These are phyloP conservation scores for Pristionchus maxplancki DNA, from an alignment of 2,888 invertebrate species.

Conservation along the genomic window DNA sequence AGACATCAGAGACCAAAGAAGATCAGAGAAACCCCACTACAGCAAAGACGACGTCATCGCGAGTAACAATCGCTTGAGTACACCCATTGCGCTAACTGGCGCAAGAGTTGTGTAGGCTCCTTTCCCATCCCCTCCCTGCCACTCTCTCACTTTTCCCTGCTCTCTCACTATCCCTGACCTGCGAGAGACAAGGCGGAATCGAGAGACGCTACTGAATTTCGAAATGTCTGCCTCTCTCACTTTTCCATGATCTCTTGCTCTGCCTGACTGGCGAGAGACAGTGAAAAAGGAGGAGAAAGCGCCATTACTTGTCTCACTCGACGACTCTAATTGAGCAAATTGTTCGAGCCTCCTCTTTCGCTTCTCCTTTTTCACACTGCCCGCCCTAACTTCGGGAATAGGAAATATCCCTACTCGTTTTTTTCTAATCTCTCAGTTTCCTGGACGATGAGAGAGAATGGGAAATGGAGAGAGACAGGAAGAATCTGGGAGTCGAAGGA, in stretches of 20 bases:
- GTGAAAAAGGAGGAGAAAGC: neutral
- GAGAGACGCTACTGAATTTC: too few species aligned
- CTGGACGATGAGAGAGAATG: neutral
- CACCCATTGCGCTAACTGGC: neutral
- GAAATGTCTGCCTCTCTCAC: neutral
- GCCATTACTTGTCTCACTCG: neutral
- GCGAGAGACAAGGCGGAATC: too few species aligned
- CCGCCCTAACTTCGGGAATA: neutral
- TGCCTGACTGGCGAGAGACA: neutral
- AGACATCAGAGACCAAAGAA: too few species aligned
- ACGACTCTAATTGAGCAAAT: conserved; percentile 49
- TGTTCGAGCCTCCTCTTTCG: neutral
- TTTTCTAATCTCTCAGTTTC: neutral
- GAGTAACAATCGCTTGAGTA: neutral
- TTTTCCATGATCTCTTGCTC: neutral
- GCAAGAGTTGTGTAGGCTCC: neutral
- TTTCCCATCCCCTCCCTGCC: neutral
- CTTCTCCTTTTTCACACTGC: neutral
- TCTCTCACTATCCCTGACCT: neutral
- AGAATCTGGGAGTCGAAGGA: neutral
- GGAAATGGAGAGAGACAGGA: neutral
- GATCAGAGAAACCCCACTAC: too few species aligned
- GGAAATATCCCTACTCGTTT: neutral
- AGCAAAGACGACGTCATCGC: neutral
- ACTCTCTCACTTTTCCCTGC: neutral